Evolutionary conservation across 2,888 invertebrate species (phyloP), one percentile per base, ranked within the genome.

Genomic region (Buathra laborator): DNA sequence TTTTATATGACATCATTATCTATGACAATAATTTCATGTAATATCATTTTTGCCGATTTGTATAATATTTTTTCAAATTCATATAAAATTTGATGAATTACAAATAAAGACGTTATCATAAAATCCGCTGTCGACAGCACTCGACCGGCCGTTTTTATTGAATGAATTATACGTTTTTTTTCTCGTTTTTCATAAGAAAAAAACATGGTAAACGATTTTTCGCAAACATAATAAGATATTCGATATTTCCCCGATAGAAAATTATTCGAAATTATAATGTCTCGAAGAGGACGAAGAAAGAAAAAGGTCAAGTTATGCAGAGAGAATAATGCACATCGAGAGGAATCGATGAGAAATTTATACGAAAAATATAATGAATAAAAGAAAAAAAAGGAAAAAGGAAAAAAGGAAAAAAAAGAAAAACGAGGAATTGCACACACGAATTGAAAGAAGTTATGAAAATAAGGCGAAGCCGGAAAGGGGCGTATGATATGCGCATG

Each of bases 381-480:
- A n/a, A 32, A 44, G 19, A 37, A 51, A 67, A 72, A 53, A 62
- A 46, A n/a, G n/a, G n/a, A n/a, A 51, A n/a, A 32, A 44, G 19
- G 24, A 51, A 67, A 72, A 53, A 62, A 46, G 29, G 12, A 56
- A 70, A 51, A 66, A 4, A 62, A 70, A 70, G 29, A 29, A 37
- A 68, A 53, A 81, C 29, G 67, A 81, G 71, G 71, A 83, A 83
- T 83, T 70, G 80, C 80, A 75, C 70, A 62, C 48, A 66, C 76
- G 91, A 92, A 92, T 92, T 89, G 91, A 92, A 92, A 92, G 91
- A 92, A 92, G 92, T 92, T 93, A 91, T 92, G 92, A 92, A 93
- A 93, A 93, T 92, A 92, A 93, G 92, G 90, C 88, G 91, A 93
- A 93, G 91, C 93, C 93, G 93, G 93, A 93, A 93, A 90, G 90